A percentile compares a stretch with the other conserved stretches of the same genome.
Conservation (phyloP, 2,888 invertebrate genomes). For the Callyntrura sp. region DNA sequence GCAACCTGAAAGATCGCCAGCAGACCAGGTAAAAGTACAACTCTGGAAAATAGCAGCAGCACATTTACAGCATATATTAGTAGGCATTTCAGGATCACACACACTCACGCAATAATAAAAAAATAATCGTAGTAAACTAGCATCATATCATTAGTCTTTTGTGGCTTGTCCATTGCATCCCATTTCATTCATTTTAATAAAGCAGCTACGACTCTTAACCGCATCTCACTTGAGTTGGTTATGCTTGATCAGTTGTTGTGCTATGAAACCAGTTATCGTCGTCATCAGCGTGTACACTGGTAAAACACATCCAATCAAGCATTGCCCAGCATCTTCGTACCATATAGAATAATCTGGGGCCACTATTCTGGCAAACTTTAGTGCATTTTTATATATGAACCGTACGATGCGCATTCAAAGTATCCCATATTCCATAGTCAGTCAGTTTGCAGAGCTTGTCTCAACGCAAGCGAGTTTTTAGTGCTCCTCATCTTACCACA, state of each 20-base stretch:
- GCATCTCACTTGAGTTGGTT: constrained; percentile 23
- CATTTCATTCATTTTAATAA: not conserved
- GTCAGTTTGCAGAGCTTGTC: constrained; percentile 55
- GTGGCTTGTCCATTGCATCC: not conserved
- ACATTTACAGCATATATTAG: not conserved
- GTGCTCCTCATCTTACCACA: constrained; percentile 41
- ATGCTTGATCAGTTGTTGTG: constrained; percentile 55
- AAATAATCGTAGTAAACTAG: not conserved
- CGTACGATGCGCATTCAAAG: not conserved
- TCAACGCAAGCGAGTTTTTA: constrained; percentile 49
- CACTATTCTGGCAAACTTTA: constrained; percentile 13
- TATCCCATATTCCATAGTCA: constrained; percentile 39
- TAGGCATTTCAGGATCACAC: not conserved
- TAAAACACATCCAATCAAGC: constrained; percentile 20
- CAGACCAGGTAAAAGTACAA: no score
- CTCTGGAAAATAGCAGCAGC: not conserved
- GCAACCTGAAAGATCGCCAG: constrained; percentile 24
- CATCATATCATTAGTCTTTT: constrained; percentile 2
- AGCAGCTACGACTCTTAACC: constrained; percentile 18
- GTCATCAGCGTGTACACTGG: constrained; percentile 18
- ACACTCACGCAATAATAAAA: no score
- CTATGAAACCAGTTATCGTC: constrained; percentile 22
- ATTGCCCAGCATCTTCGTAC: not conserved
- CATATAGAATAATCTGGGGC: no score
- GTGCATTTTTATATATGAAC: not conserved